phyloP scores from a whole-genome alignment of 2,888 invertebrate species.

The Mechanitis mazaeus region DNA sequence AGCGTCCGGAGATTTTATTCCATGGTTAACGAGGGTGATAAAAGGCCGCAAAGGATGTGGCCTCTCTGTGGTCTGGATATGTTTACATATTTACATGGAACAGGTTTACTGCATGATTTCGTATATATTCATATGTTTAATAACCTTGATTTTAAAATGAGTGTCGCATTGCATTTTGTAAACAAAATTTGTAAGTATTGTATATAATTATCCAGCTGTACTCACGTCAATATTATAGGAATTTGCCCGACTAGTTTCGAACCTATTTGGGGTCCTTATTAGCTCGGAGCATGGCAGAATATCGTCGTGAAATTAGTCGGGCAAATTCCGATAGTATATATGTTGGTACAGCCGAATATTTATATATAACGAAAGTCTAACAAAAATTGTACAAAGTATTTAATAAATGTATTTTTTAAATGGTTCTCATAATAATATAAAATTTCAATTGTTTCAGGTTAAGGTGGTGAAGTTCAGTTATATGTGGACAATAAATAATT shows the following conservation, averaged over 20 bases:
- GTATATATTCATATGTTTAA: background rate
- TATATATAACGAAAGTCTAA: no score
- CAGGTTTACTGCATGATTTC: background rate
- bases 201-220: no score
- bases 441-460: conserved; percentile 83
- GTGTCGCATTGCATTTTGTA: background rate
- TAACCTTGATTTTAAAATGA: background rate
- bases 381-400: no score
- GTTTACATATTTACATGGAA: background rate
- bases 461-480: conserved; percentile 99
- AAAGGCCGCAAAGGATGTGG: conserved; percentile 43
- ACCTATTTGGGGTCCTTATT: no score
- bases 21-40: conserved; percentile 42
- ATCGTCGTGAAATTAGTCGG: no score
- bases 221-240: no score
- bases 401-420: no score
- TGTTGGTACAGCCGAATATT: no score
- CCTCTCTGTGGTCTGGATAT: conserved; percentile 18
- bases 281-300: no score
- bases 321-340: no score
- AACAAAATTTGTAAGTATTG: no score
- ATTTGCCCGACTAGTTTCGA: no score
- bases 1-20: conserved; percentile 44
- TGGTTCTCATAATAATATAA: background rate
- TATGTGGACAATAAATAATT: conserved; percentile 99